Percentiles rank a stretch among this genome's conserved stretches.
These are phyloP conservation scores for Xestia xanthographa DNA, from an alignment of 2,888 invertebrate species.

Conservation along the genomic window DNA sequence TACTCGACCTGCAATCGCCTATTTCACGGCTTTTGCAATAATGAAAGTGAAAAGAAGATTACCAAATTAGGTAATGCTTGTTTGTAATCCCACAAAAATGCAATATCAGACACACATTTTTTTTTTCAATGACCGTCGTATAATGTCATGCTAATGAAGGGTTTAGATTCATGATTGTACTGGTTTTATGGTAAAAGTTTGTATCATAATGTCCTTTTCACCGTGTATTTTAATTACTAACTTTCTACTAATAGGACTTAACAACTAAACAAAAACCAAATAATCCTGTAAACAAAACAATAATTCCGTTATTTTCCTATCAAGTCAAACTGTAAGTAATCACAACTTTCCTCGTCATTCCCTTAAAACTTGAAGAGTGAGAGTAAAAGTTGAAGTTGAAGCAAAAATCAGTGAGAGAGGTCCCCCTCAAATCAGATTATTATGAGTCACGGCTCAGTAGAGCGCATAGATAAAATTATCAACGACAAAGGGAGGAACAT, in stretches of 20 bases:
- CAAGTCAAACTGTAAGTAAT: constrained; percentile 30
- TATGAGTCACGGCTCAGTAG: constrained; percentile 82
- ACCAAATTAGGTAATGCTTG: not conserved
- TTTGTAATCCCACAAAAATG: not conserved
- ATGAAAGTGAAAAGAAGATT: not conserved
- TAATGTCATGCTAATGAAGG: not conserved
- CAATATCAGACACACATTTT: not conserved
- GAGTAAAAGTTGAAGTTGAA: constrained; percentile 63
- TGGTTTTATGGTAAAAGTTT: not conserved
- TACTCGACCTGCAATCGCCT: no score
- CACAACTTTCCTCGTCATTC: constrained; percentile 41
- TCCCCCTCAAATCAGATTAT: constrained; percentile 82
- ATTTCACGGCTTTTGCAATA: no score
- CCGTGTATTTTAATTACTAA: not conserved
- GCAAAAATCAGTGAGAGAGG: constrained; percentile 63
- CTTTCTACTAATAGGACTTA: not conserved
- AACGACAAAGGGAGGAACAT: constrained; percentile 81
- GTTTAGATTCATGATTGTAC: not conserved
- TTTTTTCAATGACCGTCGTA: not conserved
- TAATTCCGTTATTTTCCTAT: constrained; percentile 19
- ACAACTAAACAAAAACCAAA: not conserved
- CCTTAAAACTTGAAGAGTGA: constrained; percentile 59
- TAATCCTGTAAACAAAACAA: constrained; percentile 17
- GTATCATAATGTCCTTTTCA: not conserved
- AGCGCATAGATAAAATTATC: constrained; percentile 87